These are phyloP conservation scores for Mechanitis mazaeus DNA, from an alignment of 2,888 invertebrate species.

Conservation along the genomic window DNA sequence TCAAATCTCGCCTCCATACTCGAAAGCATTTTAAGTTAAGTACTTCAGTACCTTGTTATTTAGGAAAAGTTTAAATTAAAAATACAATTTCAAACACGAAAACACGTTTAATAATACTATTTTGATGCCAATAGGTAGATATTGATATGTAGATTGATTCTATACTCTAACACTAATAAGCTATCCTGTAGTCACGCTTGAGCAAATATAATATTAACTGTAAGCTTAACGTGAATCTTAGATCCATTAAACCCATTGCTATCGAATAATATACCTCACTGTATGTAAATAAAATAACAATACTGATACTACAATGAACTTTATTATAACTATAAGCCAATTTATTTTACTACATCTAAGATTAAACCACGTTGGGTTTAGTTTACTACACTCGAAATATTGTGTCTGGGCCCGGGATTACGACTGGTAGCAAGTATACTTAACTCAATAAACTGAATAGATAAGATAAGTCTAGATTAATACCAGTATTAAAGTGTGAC, in stretches of 20 bases:
- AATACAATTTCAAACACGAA: too few relatives aligned
- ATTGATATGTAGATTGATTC: too few relatives aligned
- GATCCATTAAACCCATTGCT: not conserved
- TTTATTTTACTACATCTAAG: constrained; percentile 10
- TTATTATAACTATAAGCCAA: not conserved
- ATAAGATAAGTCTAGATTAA: constrained; percentile 19
- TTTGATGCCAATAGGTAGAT: too few relatives aligned
- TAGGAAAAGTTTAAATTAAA: too few relatives aligned
- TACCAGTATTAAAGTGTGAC: constrained; percentile 10
- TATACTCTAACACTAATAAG: too few relatives aligned
- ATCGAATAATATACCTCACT: not conserved
- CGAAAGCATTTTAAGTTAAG: too few relatives aligned
- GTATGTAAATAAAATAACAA: not conserved
- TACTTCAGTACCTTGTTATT: too few relatives aligned
- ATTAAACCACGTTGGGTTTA: constrained; percentile 9
- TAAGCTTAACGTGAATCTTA: too few relatives aligned
- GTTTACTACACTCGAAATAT: constrained; percentile 19
- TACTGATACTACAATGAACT: not conserved
- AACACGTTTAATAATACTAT: too few relatives aligned
- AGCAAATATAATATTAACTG: too few relatives aligned
- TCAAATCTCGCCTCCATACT: too few relatives aligned
- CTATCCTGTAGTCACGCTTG: too few relatives aligned
- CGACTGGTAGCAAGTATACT: constrained; percentile 12
- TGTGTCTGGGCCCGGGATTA: constrained; percentile 16
- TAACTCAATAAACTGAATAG: constrained; percentile 16